A percentile compares a stretch with the other conserved stretches of the same genome.
Conservation (phyloP, 1,140 invertebrate species). For the Parasteatoda tepidariorum region DNA sequence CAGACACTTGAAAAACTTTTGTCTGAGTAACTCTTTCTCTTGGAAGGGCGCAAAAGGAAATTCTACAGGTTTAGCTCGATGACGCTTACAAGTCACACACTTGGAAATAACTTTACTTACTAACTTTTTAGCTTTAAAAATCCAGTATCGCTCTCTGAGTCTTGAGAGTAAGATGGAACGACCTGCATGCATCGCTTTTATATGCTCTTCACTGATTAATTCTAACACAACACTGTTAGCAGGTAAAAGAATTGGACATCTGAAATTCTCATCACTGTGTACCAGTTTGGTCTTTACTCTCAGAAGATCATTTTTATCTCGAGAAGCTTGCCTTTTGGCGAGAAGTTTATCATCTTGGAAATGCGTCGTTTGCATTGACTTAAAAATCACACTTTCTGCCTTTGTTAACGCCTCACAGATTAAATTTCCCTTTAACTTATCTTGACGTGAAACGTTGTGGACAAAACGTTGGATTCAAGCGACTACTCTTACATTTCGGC, state of each 20-base stretch:
- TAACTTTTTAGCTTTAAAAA: conserved; percentile 18
- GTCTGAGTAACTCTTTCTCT: conserved; percentile 63
- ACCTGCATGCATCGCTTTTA: not conserved
- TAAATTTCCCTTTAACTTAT: conserved; percentile 12
- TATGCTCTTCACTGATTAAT: conserved; percentile 11
- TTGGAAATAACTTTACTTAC: conserved; percentile 10
- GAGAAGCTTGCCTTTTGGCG: conserved; percentile 6
- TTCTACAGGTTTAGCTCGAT: not conserved
- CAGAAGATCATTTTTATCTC: conserved; percentile 5
- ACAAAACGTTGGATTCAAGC: conserved; percentile 28
- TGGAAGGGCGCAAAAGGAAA: conserved; percentile 55
- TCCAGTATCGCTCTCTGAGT: conserved; percentile 19
- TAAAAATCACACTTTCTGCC: not conserved
- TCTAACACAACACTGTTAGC: not conserved
- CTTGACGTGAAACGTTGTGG: not conserved
- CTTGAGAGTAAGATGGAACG: not conserved
- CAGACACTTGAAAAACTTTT: too few relatives aligned
- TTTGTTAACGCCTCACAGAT: conserved; percentile 5
- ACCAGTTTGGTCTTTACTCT: conserved; percentile 28
- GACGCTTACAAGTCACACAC: not conserved
- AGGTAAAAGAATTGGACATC: conserved; percentile 22
- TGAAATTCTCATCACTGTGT: conserved; percentile 5
- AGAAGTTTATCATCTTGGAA: conserved; percentile 26
- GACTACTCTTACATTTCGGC: conserved; percentile 23
- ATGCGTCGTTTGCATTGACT: not conserved